Evolutionary conservation across 2,113 vertebrate species (phyloP), one percentile per base, ranked within the genome.

Genomic region (Catharus minimus): DNA sequence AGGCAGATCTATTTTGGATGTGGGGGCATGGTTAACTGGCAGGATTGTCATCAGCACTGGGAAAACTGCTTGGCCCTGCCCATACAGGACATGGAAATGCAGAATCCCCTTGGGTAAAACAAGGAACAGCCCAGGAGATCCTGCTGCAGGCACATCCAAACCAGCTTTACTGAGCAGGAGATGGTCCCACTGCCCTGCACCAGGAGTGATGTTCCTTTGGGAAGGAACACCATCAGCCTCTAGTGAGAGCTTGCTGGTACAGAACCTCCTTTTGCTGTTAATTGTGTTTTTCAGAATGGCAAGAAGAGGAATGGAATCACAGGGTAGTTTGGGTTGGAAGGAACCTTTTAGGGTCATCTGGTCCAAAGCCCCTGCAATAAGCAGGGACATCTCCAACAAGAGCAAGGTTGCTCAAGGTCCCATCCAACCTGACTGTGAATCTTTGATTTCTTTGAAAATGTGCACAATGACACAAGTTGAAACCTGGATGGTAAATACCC

Each of bases 1-100:
- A 15, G 2, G 0, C 10, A 49, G 6, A 23, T 24, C 17, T 55
- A 1, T 62, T 81, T 27, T 2, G 32, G 44, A 18, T 55, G 44
- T 14, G 36, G 68, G 32, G 67, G 17, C 30, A 28, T 13, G n/a
- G 11, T 18, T 30, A 33, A 20, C 5, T 24, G 5, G 10, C 6
- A 18, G 22, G 12, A 66, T 52, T 3, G 1, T 3, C 55, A 33
- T 3, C n/a, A 28, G 27, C 38, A 7, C 47, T 26, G 43, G 43
- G 38, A 81, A 87, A 62, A 26, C 27, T 5, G 1, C 43, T 38
- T 24, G 53, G 38, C 11, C 53, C 20, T 87, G 53, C 58, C 43
- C 44, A 20, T 0, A 0, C 22, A 47, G 62, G 52, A 56, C 46
- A 4, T 6, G 47, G 77, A 52, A 66, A 43, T 2, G 2, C 64